These are phyloP conservation scores for Rotaria magnacalcarata DNA, from an alignment of 2,888 invertebrate genomes.

Conservation along the genomic window DNA sequence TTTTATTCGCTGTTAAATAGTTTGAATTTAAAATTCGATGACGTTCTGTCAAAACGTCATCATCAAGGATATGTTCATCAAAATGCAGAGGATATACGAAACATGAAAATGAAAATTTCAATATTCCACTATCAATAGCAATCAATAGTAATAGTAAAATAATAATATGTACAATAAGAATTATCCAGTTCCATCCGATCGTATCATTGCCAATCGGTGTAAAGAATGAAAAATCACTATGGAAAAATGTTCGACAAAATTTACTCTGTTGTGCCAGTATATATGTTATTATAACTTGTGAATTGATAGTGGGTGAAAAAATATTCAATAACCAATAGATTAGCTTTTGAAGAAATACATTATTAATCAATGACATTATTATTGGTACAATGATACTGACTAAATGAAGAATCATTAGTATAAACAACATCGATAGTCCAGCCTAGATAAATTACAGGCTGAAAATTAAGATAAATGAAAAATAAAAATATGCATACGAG, in stretches of 20 bases:
- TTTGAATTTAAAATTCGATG: neutral
- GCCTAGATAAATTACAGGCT: neutral
- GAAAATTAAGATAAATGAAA: neutral
- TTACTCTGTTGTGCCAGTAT: neutral
- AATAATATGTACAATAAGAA: neutral
- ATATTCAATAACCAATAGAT: neutral
- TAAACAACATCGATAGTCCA: neutral
- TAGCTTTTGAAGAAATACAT: no score
- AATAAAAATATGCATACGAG: neutral
- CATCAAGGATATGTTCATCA: neutral
- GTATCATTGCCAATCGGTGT: neutral
- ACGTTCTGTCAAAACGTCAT: slow-evolving; percentile 21
- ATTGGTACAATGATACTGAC: neutral
- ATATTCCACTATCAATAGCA: neutral
- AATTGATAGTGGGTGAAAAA: neutral
- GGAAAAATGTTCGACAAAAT: neutral
- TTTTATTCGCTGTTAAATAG: neutral
- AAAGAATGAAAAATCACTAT: neutral
- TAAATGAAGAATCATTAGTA: neutral
- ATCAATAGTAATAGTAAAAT: neutral
- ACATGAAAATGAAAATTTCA: neutral
- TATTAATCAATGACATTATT: neutral
- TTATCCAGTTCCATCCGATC: neutral
- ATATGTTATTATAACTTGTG: neutral
- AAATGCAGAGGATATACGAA: neutral